Evolutionary conservation across 2,888 invertebrate genomes (phyloP), one percentile per base, ranked within the genome.

Genomic region (Uropetala carovei): DNA sequence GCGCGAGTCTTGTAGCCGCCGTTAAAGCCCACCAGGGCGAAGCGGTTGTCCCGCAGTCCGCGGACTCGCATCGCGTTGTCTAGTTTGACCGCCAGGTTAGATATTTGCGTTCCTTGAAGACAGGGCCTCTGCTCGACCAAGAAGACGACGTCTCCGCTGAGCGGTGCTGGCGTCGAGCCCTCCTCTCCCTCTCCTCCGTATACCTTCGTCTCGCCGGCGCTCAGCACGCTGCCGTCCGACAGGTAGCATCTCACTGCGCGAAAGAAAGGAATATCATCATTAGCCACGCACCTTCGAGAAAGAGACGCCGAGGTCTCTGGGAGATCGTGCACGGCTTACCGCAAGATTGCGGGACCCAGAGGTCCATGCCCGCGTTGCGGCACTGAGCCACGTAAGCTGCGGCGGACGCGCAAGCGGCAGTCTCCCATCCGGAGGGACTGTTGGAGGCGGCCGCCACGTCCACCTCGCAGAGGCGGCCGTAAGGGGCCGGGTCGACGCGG

Each of bases 71-170:
- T 93, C 9, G 94, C 94, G 13, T 93, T 92, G 91, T 94, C 94
- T 85, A 94, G 86, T 81, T 93, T 94, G 56, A 84, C 92, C 10
- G 94, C 92, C 3, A 93, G 85, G 64, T 93, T 93, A 18, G 93
- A 92, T 11, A 94, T 91, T 82, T 93, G 92, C 22, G 93, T 92
- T 58, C 94, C 92, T 14, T 94, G 94, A 83, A 94, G 93, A 93
- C 95, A 95, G 11, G 93, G 92, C 14, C 94, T 94, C 93, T 95
- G 95, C 94, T 96, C 95, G 16, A 96, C 94, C 30, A 96, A 94
- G 93, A 96, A 95, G 68, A 96, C 95, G n/a, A 96, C 94, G 93
- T 96, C 96, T 16, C 95, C 95, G 4, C 95, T 94, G 68, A 94
- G 94, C 56, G 94, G 94, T 5, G 94, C 93, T 13, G 94, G 92